phyloP scores from a whole-genome alignment of 2,113 vertebrate genomes.

The Ploceus nigricollis region DNA sequence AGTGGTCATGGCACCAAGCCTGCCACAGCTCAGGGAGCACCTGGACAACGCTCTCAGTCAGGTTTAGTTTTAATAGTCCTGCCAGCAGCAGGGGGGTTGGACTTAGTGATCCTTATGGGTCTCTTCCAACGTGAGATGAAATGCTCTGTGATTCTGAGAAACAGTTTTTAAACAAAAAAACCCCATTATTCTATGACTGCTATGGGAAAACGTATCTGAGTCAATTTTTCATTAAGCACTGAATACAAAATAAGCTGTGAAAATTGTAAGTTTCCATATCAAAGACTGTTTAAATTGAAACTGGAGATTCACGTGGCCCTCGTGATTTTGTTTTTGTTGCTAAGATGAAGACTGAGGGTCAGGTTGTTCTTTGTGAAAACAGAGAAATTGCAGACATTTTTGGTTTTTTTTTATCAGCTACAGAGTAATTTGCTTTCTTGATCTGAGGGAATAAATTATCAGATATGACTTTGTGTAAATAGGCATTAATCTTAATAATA shows the following conservation, averaged over 20 bases:
- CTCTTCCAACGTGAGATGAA: background rate
- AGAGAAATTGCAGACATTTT: background rate
- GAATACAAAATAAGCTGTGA: background rate
- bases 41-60: background rate
- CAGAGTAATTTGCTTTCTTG: background rate
- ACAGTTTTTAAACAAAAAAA: background rate
- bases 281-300: background rate
- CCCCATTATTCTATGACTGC: background rate
- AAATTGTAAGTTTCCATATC: background rate
- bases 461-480: background rate
- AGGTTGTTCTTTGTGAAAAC: background rate
- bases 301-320: background rate
- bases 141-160: background rate
- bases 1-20: rapidly evolving
- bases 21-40: background rate
- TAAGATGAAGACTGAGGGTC: background rate
- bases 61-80: background rate
- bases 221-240: background rate
- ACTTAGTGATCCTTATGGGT: background rate
- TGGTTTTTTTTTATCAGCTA: rapidly evolving
- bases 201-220: background rate
- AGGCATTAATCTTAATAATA: background rate
- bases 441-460: background rate
- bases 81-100: background rate
- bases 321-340: background rate